A percentile compares a stretch with the other conserved stretches of the same genome.
These are phyloP conservation scores for Pollimyrus isidori DNA, from an alignment of 2,113 vertebrate genomes.

Conservation along the genomic window DNA sequence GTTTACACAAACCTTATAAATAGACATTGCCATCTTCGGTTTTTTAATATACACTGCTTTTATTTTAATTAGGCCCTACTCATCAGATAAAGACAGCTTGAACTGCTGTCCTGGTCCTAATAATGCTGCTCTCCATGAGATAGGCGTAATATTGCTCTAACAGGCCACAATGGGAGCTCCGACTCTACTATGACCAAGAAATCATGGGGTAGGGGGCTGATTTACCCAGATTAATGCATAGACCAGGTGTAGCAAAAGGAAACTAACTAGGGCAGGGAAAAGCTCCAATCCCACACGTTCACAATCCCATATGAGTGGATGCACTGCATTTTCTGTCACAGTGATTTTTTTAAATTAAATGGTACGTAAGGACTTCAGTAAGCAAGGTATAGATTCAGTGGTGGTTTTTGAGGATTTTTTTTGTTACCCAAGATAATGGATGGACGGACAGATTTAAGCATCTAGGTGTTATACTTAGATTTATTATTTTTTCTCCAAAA, in stretches of 20 bases:
- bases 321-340: background rate
- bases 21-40: background rate
- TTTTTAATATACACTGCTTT: constrained; percentile 19
- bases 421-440: background rate
- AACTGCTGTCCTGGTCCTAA: constrained; percentile 21
- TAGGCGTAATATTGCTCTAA: constrained; percentile 30
- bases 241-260: background rate
- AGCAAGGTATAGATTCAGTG: background rate
- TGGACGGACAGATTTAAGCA: background rate
- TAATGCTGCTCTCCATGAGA: background rate
- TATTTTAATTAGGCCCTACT: constrained; percentile 30
- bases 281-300: background rate
- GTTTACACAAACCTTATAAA: constrained; percentile 6
- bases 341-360: background rate
- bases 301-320: background rate
- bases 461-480: background rate
- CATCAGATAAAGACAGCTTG: constrained; percentile 18
- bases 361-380: background rate
- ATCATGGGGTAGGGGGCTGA: background rate
- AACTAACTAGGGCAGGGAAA: background rate
- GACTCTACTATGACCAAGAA: constrained; percentile 23
- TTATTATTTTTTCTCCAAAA: background rate
- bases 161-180: constrained; percentile 29
- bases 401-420: background rate
- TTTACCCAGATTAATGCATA: constrained; percentile 39